Conservation (phyloP, 1,140 invertebrate species). For the Listronotus oregonensis region DNA sequence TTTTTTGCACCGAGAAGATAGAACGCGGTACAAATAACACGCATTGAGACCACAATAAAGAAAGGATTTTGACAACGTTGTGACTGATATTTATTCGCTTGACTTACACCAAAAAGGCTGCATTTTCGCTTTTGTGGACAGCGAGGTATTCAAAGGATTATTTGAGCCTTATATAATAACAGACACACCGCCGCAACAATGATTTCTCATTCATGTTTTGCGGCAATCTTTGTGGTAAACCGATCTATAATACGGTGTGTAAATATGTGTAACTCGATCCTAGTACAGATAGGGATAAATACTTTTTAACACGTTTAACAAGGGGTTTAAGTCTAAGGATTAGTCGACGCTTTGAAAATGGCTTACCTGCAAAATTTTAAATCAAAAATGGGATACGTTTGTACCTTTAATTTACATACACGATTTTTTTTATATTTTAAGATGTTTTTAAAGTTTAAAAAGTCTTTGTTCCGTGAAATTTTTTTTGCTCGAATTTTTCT, state of each 20-base stretch:
- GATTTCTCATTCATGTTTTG: conserved; percentile 21
- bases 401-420: too few relatives aligned
- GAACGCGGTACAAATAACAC: too few relatives aligned
- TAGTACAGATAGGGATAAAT: conserved; percentile 12
- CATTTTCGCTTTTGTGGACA: conserved; percentile 26
- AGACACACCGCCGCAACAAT: conserved; percentile 26
- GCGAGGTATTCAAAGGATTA: conserved; percentile 40
- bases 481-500: too few relatives aligned
- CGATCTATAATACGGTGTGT: conserved; percentile 20
- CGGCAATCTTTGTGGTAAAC: conserved; percentile 18
- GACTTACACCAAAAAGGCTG: conserved; percentile 38
- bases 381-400: too few relatives aligned
- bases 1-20: too few relatives aligned
- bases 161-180: conserved; percentile 26
- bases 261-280: conserved; percentile 30
- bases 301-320: conserved; percentile 27
- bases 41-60: conserved; percentile 10
- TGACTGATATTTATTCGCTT: conserved; percentile 44
- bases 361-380: too few relatives aligned
- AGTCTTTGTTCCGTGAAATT: too few relatives aligned
- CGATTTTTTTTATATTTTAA: too few relatives aligned
- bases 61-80: conserved; percentile 40
- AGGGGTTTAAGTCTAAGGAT: too few relatives aligned
- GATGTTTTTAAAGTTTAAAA: too few relatives aligned
- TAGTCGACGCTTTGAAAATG: too few relatives aligned